A percentile compares a stretch with the other conserved stretches of the same genome.
These are phyloP conservation scores for Polylopha cassiicola DNA, from an alignment of 2,888 invertebrate genomes.

Conservation along the genomic window DNA sequence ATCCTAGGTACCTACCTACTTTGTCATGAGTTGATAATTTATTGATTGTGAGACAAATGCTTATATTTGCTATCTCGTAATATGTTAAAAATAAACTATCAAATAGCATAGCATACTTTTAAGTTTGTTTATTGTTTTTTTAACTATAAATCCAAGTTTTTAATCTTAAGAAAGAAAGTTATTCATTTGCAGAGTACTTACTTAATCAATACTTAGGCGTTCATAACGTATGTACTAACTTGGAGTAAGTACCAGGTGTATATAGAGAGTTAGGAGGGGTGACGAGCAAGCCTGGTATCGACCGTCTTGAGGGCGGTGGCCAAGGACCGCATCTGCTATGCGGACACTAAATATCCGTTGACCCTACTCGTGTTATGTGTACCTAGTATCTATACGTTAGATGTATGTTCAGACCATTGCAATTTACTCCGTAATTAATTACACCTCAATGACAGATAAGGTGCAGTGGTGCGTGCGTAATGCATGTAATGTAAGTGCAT, in stretches of 20 bases:
- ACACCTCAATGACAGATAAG: conserved; percentile 71
- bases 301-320: conserved; percentile 74
- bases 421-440: conserved; percentile 72
- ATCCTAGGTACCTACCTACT: too few relatives aligned
- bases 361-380: conserved; percentile 60
- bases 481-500: conserved; percentile 2
- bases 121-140: too few relatives aligned
- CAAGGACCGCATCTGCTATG: conserved; percentile 74
- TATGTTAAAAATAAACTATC: too few relatives aligned
- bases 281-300: conserved; percentile 59
- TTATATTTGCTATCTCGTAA: too few relatives aligned
- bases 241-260: conserved; percentile 65
- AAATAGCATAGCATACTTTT: too few relatives aligned
- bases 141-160: too few relatives aligned
- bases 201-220: too few relatives aligned
- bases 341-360: conserved; percentile 74
- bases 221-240: conserved; percentile 19
- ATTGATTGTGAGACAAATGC: too few relatives aligned
- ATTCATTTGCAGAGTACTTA: too few relatives aligned
- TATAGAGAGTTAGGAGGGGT: conserved; percentile 68
- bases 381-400: conserved; percentile 46
- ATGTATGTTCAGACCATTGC: conserved; percentile 29
- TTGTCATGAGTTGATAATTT: too few relatives aligned
- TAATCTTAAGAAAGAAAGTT: too few relatives aligned
- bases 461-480: conserved; percentile 48